A percentile compares a stretch with the other conserved stretches of the same genome.
Evolutionary conservation across 2,113 vertebrate genomes (phyloP).

Genomic region (Chaetodon trifascialis): DNA sequence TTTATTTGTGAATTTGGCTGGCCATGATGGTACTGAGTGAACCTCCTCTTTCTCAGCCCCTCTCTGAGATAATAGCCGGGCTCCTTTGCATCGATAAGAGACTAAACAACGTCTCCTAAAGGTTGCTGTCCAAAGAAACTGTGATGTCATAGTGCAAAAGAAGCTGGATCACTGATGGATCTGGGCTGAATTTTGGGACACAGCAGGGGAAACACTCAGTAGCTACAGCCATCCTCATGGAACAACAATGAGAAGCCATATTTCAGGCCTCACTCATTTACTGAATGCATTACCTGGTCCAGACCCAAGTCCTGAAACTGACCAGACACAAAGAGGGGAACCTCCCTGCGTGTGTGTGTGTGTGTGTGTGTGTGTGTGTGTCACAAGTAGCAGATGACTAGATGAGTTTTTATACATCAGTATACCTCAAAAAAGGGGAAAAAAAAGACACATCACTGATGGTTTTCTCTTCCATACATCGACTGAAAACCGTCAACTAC

Average conservation of each 20-base stretch:
- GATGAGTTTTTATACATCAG: neutral
- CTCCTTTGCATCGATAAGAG: neutral
- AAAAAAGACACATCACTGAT: neutral
- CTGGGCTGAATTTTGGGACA: slow-evolving; percentile 6
- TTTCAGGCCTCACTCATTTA: slow-evolving; percentile 19
- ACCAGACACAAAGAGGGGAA: slow-evolving; percentile 1
- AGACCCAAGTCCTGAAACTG: slow-evolving; percentile 4
- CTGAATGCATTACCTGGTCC: slow-evolving; percentile 17
- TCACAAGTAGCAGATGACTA: neutral
- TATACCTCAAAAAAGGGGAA: no score
- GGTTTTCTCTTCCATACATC: neutral
- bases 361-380: neutral
- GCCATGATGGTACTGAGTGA: slow-evolving; percentile 72
- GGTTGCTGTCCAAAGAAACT: neutral
- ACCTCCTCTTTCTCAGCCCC: neutral
- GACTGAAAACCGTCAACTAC: no score
- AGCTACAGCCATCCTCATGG: neutral
- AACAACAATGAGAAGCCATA: slow-evolving; percentile 25
- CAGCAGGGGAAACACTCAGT: neutral
- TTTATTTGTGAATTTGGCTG: slow-evolving; percentile 35
- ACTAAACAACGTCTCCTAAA: neutral
- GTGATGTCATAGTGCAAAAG: neutral
- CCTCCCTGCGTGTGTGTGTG: no score
- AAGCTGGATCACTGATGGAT: slow-evolving; percentile 44
- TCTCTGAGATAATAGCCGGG: slow-evolving; percentile 4